Evolutionary conservation across 2,113 vertebrate genomes (phyloP), one percentile per base, ranked within the genome.

Genomic region (Oxyruncus cristatus): DNA sequence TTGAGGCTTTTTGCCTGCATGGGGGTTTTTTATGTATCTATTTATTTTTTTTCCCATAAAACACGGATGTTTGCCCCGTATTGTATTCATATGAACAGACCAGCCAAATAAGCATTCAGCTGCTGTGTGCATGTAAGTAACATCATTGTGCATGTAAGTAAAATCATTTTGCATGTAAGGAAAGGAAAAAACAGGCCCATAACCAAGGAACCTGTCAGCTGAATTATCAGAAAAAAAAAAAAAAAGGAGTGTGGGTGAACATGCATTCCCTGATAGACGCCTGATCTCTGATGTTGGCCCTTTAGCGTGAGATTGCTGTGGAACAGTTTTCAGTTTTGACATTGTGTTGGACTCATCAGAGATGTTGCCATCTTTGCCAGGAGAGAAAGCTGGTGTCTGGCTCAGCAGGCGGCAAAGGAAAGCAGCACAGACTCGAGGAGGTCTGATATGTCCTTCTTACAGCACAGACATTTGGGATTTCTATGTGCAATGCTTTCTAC

Each of bases 251-350:
- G 17, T 53, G 42, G 41, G 46, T 52, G 52, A 88, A 72, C 27
- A 42, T 44, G 70, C 47, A 27, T 63, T 78, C 42, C 39, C 67
- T 71, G 81, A 80, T 23, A 93, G 82, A 83, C 1, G 1, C 59
- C 39, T 41, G 22, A 59, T 79, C 35, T 81, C 56, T 65, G 32
- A 76, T 87, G 87, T 92, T 85, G 81, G 78, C 58, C 92, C 81
- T 66, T 76, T 30, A 89, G 33, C 0, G 0, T 50, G 81, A 83
- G 72, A 80, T 50, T 92, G 75, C 80, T 92, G 49, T 18, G 47
- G 33, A 88, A 76, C 35, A 56, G 46, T 77, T 94, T 81, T 88
- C 76, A 92, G 90, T 90, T 94, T 81, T 93, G 93, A 91, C 47
- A 26, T 72, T 56, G 79, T 37, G 39, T 93, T 86, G 85, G 85